Evolutionary conservation across 2,113 vertebrate genomes (phyloP).

Genomic region (Conger conger): DNA sequence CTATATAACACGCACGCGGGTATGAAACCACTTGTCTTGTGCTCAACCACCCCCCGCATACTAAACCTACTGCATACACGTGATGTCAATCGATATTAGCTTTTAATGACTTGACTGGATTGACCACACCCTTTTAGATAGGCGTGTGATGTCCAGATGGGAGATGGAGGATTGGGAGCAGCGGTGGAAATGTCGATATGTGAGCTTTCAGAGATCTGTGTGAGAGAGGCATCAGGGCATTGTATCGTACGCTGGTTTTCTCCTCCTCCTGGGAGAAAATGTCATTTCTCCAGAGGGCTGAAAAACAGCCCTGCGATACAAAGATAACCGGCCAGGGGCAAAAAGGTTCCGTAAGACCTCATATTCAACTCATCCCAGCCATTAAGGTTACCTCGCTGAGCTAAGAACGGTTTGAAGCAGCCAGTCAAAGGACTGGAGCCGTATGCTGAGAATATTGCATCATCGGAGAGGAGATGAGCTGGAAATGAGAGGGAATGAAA

Average conservation of each 20-base stretch:
- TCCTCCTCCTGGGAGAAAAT: background rate
- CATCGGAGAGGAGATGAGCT: background rate
- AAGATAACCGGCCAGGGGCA: background rate
- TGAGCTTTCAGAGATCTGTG: background rate
- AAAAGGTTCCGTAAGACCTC: background rate
- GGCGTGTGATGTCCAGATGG: background rate
- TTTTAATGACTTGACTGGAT: background rate
- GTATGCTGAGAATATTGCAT: constrained; percentile 1
- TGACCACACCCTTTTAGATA: background rate
- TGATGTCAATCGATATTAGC: background rate
- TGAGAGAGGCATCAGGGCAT: background rate
- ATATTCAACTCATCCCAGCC: background rate
- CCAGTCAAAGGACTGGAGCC: background rate
- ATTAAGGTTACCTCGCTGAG: background rate
- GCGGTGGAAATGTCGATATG: background rate
- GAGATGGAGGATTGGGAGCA: background rate
- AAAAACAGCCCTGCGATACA: background rate
- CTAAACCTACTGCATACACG: background rate
- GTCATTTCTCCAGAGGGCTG: background rate
- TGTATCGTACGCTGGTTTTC: background rate
- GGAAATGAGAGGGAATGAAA: background rate
- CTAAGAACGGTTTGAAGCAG: background rate
- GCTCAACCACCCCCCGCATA: no score
- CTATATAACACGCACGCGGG: no score
- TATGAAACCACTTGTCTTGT: no score